These are phyloP conservation scores for Sebastes steindachneri DNA, from an alignment of 2,797 vertebrate genomes.

Conservation along the genomic window DNA sequence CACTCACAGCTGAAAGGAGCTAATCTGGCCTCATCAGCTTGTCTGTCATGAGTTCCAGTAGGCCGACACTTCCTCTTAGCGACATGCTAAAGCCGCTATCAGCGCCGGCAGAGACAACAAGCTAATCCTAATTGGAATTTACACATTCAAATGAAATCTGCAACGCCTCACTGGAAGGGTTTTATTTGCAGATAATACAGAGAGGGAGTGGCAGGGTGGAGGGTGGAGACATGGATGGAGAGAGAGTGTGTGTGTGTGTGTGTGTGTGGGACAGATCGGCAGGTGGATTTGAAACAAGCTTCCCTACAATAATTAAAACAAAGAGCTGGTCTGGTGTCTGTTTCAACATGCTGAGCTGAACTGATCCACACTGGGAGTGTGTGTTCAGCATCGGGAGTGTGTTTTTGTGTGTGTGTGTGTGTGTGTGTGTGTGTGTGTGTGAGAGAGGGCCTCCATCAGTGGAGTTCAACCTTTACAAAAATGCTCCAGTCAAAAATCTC, in stretches of 20 bases:
- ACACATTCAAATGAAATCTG: slow-evolving; percentile 58
- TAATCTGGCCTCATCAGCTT: slow-evolving; percentile 45
- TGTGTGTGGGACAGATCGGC: slow-evolving; percentile 11
- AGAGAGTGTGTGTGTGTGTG: background rate
- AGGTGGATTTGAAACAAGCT: slow-evolving; percentile 42
- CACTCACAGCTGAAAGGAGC: slow-evolving; percentile 1
- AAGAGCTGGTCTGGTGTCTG: slow-evolving; percentile 42
- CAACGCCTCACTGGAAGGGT: slow-evolving; percentile 38
- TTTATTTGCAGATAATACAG: slow-evolving; percentile 47
- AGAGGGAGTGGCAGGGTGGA: background rate
- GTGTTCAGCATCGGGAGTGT: background rate
- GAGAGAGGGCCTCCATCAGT: no score
- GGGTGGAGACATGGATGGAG: background rate
- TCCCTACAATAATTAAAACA: slow-evolving; percentile 46
- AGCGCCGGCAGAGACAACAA: slow-evolving; percentile 44
- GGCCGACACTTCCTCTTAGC: slow-evolving; percentile 24
- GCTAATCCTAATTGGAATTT: slow-evolving; percentile 67
- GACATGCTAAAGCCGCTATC: slow-evolving; percentile 41
- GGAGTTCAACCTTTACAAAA: no score
- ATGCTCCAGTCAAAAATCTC: background rate
- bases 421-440: no score
- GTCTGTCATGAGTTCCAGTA: slow-evolving; percentile 27
- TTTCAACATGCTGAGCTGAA: slow-evolving; percentile 41
- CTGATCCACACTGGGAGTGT: slow-evolving; percentile 10
- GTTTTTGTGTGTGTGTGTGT: background rate